Percentiles rank a stretch among this genome's conserved stretches.
Conservation (phyloP, 2,797 vertebrate species). For the Diceros bicornis region DNA sequence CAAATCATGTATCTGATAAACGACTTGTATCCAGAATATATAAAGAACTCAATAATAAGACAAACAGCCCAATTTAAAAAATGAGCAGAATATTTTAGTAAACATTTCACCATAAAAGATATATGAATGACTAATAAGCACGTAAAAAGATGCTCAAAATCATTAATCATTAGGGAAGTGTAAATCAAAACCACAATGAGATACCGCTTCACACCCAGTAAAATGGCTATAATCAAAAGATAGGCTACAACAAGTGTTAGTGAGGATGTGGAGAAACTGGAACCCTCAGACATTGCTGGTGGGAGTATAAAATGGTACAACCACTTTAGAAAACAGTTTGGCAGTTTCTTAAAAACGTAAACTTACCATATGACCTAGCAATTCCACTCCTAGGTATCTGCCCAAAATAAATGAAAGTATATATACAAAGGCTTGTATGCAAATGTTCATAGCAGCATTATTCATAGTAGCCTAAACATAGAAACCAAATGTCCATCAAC, state of each 20-base stretch:
- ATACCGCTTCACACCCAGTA: neutral
- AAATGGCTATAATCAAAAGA: neutral
- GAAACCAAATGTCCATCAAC: neutral
- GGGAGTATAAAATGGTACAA: neutral
- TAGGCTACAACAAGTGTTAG: neutral
- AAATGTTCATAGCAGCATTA: neutral
- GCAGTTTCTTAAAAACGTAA: neutral
- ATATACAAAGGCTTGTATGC: neutral
- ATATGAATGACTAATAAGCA: neutral
- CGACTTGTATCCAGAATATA: neutral
- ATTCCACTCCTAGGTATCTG: neutral
- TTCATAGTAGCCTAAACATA: neutral
- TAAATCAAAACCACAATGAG: neutral
- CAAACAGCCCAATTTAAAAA: neutral
- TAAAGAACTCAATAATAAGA: neutral
- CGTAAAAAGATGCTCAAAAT: neutral
- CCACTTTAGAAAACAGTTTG: neutral
- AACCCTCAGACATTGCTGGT: neutral
- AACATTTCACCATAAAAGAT: neutral
- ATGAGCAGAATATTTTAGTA: neutral
- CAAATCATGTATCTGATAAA: neutral
- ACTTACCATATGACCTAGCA: neutral
- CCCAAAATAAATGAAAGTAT: neutral
- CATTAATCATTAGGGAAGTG: neutral
- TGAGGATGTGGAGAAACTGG: neutral